phyloP scores from a whole-genome alignment of 2,797 vertebrate genomes.

The Aulostomus chinensis region DNA sequence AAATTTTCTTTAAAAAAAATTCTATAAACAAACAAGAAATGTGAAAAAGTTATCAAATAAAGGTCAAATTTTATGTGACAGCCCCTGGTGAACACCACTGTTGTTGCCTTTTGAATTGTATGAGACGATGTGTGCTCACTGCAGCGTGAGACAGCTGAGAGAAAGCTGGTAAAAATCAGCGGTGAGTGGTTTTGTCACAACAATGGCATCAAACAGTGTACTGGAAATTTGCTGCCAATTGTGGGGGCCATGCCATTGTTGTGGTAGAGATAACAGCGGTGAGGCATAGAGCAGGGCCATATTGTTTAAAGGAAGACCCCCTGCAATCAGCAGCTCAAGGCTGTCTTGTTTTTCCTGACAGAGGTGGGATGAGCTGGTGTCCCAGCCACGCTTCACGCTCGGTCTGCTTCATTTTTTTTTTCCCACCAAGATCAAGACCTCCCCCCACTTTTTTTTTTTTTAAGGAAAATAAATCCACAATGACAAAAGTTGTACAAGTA shows the following conservation, averaged over 20 bases:
- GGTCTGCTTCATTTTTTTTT: constrained; percentile 36
- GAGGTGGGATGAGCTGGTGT: constrained; percentile 22
- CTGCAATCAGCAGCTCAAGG: constrained; percentile 31
- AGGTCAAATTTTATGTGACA: constrained; percentile 31
- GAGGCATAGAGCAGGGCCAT: constrained; percentile 31
- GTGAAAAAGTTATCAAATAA: constrained; percentile 42
- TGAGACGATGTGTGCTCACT: constrained; percentile 39
- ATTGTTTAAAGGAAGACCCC: constrained; percentile 68
- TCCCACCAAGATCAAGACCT: too few species aligned
- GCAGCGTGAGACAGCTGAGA: constrained; percentile 37
- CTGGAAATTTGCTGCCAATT: constrained; percentile 55
- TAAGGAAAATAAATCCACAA: too few species aligned
- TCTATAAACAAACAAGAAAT: constrained; percentile 6
- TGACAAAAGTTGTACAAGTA: too few species aligned
- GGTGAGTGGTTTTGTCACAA: constrained; percentile 64
- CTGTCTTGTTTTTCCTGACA: constrained; percentile 41
- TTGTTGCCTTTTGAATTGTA: constrained; percentile 27
- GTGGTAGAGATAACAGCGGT: constrained; percentile 59
- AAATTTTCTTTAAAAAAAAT: constrained; percentile 25
- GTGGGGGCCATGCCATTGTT: constrained; percentile 63
- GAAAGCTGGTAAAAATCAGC: constrained; percentile 46
- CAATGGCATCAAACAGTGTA: constrained; percentile 69
- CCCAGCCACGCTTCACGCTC: constrained; percentile 60
- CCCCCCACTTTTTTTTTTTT: too few species aligned
- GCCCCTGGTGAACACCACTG: constrained; percentile 25